Percentiles rank a stretch among this genome's conserved stretches.
phyloP scores from a whole-genome alignment of 2,888 invertebrate species.

The Zygaena filipendulae region DNA sequence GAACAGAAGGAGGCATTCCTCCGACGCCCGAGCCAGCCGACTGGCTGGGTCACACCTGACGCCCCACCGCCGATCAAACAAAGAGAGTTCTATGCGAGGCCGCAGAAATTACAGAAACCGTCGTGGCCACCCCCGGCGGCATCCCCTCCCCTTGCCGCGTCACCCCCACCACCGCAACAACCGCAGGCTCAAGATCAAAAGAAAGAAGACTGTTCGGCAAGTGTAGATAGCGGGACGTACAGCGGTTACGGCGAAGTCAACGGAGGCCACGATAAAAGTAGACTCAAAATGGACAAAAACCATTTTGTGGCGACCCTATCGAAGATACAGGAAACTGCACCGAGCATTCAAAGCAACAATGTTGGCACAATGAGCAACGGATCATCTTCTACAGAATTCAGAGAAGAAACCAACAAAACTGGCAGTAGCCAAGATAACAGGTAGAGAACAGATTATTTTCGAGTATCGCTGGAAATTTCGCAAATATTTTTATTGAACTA shows the following conservation, averaged over 20 bases:
- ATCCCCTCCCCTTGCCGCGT: conserved; percentile 61
- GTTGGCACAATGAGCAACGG: conserved; percentile 54
- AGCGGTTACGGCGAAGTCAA: conserved; percentile 58
- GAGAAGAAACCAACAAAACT: conserved; percentile 42
- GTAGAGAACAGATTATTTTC: too few relatives aligned
- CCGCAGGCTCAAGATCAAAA: conserved; percentile 33
- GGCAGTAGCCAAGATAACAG: conserved; percentile 50
- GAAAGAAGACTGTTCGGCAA: conserved; percentile 58
- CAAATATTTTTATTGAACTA: too few relatives aligned
- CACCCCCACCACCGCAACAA: conserved; percentile 52
- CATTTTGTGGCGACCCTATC: conserved; percentile 71
- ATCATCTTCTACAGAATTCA: conserved; percentile 31
- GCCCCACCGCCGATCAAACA: conserved; percentile 66
- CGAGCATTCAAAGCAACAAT: conserved; percentile 45
- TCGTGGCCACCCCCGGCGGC: conserved; percentile 74
- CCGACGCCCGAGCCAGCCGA: conserved; percentile 76
- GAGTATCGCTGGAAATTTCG: too few relatives aligned
- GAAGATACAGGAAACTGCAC: conserved; percentile 72
- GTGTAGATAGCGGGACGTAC: conserved; percentile 55
- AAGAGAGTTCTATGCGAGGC: conserved; percentile 82
- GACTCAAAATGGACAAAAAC: conserved; percentile 49
- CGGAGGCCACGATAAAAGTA: conserved; percentile 45
- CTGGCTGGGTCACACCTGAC: conserved; percentile 67
- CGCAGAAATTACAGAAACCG: conserved; percentile 78
- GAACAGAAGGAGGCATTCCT: conserved; percentile 93